Evolutionary conservation across 2,888 invertebrate species (phyloP), one percentile per base, ranked within the genome.

Genomic region (Netelia virgata): DNA sequence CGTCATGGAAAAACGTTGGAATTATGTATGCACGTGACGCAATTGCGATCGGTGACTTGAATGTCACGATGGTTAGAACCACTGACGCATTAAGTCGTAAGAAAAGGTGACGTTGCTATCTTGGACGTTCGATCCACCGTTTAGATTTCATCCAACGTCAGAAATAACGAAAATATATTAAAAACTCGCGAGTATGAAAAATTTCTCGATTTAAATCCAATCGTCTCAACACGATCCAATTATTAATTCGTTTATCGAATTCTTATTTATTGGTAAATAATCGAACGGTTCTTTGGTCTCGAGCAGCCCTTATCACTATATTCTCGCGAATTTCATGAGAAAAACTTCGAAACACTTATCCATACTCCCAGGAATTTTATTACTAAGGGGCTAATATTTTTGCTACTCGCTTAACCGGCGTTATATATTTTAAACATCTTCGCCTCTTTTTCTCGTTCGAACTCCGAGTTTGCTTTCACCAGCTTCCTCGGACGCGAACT

Each of bases 1-100:
- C 78, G 78, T 78, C 78, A 78, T 23, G 41, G 10, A 50, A 78
- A 70, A 36, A 36, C 28, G 23, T 47, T 6, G 77, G 18, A 11
- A 36, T 64, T 55, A 6, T 68, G 10, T 50, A 55, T n/a, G n/a
- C 55, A 43, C 20, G 23, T 18, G 47, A 61, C 14, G 28, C n/a
- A 23, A 77, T 18, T 69, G 50, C 59, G 66, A 59, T 36, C 68
- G 47, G 63, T 78, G 70, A 72, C 70, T 70, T 63, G 20, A 18
- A 70, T 3, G 20, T 53, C 8, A 18, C 18, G n/a, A 1, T 63
- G 63, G 53, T 63, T 28, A 63, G 18, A 68, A 66, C 63, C 55
- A 63, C n/a, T 70, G 78, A 78, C n/a, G 61, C 55, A 53, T 63
- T 43, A 41, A 36, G 23, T 10, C 20, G 50, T 70, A 14, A 6